Conservation (phyloP, 2,888 invertebrate species). For the Drosophila nigricruria region DNA sequence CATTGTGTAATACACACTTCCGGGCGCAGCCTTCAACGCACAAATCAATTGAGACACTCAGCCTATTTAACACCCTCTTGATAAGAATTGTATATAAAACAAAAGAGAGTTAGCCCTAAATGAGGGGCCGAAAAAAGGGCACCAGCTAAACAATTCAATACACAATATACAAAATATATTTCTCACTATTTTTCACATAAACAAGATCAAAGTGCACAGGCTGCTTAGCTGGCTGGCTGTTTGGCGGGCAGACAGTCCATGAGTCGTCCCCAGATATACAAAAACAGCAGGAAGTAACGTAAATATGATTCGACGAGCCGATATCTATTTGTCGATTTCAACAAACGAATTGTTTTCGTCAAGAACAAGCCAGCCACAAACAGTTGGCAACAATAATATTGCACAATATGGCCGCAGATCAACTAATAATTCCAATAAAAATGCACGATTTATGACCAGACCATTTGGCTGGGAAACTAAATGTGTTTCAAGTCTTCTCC, state of each 20-base stretch:
- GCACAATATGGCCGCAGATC: constrained; percentile 81
- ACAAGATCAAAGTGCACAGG: constrained; percentile 76
- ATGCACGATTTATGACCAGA: constrained; percentile 60
- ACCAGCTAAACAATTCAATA: constrained; percentile 29
- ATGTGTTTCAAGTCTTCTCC: constrained; percentile 46
- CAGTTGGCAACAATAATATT: constrained; percentile 73
- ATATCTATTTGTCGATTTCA: constrained; percentile 56
- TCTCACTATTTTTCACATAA: constrained; percentile 76
- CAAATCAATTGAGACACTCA: constrained; percentile 44
- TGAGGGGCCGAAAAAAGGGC: constrained; percentile 9
- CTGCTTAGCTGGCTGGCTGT: constrained; percentile 3
- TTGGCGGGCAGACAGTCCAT: constrained; percentile 53
- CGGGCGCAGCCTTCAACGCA: constrained; percentile 39
- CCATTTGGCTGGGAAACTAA: constrained; percentile 43
- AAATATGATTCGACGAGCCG: constrained; percentile 59
- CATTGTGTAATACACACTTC: constrained; percentile 50
- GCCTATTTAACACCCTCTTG: constrained; percentile 74
- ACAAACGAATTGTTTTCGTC: constrained; percentile 76
- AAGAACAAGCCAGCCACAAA: constrained; percentile 50
- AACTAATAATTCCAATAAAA: constrained; percentile 79
- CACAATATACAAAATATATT: constrained; percentile 59
- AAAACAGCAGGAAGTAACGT: constrained; percentile 78
- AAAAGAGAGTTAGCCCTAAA: constrained; percentile 22
- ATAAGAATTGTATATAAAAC: constrained; percentile 72
- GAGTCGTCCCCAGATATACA: constrained; percentile 76